phyloP scores from a whole-genome alignment of 2,888 invertebrate genomes.

The Hartigia nigra region DNA sequence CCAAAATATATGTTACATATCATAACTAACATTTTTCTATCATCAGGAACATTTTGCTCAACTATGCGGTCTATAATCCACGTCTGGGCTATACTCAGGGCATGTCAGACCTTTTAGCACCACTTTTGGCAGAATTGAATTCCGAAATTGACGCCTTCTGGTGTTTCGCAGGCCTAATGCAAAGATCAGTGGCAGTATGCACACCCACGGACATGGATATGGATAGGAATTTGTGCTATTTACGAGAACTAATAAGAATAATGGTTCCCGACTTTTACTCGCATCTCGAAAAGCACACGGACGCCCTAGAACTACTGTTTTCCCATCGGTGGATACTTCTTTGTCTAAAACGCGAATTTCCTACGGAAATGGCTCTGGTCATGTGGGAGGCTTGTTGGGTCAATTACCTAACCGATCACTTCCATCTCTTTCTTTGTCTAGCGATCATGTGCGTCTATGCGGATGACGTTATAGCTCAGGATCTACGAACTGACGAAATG shows the following conservation, averaged over 20 bases:
- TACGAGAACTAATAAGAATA: slow-evolving; percentile 86
- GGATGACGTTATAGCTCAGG: slow-evolving; percentile 92
- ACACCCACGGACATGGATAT: slow-evolving; percentile 95
- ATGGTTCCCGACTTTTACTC: slow-evolving; percentile 93
- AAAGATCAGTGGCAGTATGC: slow-evolving; percentile 92
- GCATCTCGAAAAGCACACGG: slow-evolving; percentile 84
- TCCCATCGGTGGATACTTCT: slow-evolving; percentile 95
- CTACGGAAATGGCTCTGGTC: slow-evolving; percentile 85
- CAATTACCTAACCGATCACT: slow-evolving; percentile 95
- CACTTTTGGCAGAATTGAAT: slow-evolving; percentile 91
- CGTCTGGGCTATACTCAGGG: slow-evolving; percentile 91
- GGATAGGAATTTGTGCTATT: slow-evolving; percentile 89
- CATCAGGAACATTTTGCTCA: slow-evolving; percentile 84
- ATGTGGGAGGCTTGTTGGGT: slow-evolving; percentile 99
- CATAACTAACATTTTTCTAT: background rate
- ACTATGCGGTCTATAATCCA: slow-evolving; percentile 92
- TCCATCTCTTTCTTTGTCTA: slow-evolving; percentile 93
- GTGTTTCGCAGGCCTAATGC: slow-evolving; percentile 98
- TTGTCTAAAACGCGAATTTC: slow-evolving; percentile 94
- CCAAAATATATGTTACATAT: background rate
- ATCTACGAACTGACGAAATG: slow-evolving; percentile 93
- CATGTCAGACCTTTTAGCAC: slow-evolving; percentile 96
- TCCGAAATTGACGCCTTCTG: slow-evolving; percentile 97
- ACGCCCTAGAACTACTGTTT: slow-evolving; percentile 90
- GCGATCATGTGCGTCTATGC: slow-evolving; percentile 94